Evolutionary conservation across 1,140 invertebrate species (phyloP).

Genomic region (Lepidurus arcticus): DNA sequence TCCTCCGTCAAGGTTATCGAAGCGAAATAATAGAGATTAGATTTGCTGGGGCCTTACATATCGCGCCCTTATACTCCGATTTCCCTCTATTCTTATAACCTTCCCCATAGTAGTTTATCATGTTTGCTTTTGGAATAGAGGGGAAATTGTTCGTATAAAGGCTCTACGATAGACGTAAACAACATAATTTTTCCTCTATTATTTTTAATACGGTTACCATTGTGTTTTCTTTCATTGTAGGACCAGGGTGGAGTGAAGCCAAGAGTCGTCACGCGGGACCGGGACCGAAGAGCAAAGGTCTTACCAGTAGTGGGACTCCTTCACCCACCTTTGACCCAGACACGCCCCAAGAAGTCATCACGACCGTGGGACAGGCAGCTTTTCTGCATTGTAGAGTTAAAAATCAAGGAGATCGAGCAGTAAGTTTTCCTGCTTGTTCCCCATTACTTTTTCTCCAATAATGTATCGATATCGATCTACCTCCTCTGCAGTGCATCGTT

Average conservation of each 20-base stretch:
- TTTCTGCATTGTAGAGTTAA: conserved; percentile 72
- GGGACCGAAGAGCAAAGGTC: not conserved
- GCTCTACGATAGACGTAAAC: too few species aligned
- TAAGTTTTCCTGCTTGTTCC: conserved; percentile 43
- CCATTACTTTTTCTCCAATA: not conserved
- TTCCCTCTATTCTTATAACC: not conserved
- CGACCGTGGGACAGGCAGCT: conserved; percentile 76
- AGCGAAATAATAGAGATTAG: not conserved
- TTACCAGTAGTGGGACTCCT: not conserved
- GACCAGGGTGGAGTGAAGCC: conserved; percentile 20
- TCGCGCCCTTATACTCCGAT: not conserved
- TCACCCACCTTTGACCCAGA: conserved; percentile 23
- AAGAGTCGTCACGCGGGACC: not conserved
- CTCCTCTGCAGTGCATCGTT: not conserved
- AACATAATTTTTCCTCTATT: not conserved
- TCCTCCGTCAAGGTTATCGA: not conserved
- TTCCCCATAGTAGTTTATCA: too few species aligned
- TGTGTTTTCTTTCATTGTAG: not conserved
- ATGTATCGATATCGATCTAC: not conserved
- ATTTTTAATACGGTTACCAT: not conserved
- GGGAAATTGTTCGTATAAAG: too few species aligned
- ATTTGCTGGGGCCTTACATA: not conserved
- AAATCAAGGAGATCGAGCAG: conserved; percentile 55
- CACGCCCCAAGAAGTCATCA: conserved; percentile 59
- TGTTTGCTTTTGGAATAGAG: too few species aligned